Base-by-base conservation (phyloP, 2,888 invertebrate genomes). In the Nephrotoma guestfalica region DNA sequence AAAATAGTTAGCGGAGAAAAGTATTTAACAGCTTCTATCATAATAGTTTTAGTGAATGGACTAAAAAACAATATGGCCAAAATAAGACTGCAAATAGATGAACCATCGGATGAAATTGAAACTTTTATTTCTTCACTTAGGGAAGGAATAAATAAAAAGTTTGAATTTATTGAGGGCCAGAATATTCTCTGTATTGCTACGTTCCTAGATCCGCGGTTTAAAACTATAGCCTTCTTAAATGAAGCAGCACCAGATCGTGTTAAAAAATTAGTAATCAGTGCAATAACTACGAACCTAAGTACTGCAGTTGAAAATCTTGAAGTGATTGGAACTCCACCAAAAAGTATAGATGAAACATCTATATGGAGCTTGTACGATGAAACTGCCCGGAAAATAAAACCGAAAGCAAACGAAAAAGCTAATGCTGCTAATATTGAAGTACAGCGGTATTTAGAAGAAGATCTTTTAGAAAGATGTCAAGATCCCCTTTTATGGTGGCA, bases 1-100 rank as follows among this genome's bases (percentile, higher is more conserved):
- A 88, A 88, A 86, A 86, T 87, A 40, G 87, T 88, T 47, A 88
- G 88, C 83, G 88, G 87, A 4, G 87, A 88, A 88, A 88, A 88
- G 18, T 88, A 88, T 87, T 40, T 88, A 7, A 88, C 88, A 30
- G 88, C 87, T 18, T 89, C 88, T 86, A 15, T 88, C 86, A 86
- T 88, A n/a, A 86, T 88, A 42, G 87, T 88, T 83, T 83, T 89
- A 87, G 87, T 88, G 41, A 88, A 88, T 51, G 88, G 88, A 5
- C 57, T 89, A 4, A 40, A 83, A 83, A 42, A 86, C 47, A 45
- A 83, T 13, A 42, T 86, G 45, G 11, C 40, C 15, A 15, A 41
- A 85, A 41, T 85, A 42, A 15, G 42, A 42, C 2, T 85, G 0
- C 85, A 85, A 42, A 18, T 85, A 41, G 85, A 42, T 41, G 85